Percentiles rank a stretch among this genome's conserved stretches.
These are phyloP conservation scores for Carassius gibelio DNA, from an alignment of 2,113 vertebrate species.

Conservation along the genomic window DNA sequence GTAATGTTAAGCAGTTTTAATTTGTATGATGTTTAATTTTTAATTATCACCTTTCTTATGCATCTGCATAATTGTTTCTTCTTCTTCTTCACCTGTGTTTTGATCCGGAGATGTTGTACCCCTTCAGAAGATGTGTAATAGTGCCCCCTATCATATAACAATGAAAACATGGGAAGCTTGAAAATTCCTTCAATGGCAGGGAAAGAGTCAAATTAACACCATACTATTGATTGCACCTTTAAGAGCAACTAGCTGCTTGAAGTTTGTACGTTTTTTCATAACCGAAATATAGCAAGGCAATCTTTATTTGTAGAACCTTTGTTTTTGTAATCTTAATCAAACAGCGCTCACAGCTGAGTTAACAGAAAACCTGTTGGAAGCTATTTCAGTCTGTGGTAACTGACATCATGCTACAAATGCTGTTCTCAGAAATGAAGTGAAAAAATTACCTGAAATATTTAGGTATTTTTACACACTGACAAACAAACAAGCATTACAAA, in stretches of 20 bases:
- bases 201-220: not conserved
- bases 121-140: no score
- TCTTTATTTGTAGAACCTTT: not conserved
- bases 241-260: not conserved
- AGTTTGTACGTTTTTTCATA: not conserved
- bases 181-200: not conserved
- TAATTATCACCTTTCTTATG: no score
- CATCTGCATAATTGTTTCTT: no score
- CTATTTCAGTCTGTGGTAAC: not conserved
- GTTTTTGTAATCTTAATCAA: not conserved
- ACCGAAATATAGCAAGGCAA: not conserved
- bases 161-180: no score
- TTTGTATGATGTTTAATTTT: no score
- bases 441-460: not conserved
- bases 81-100: no score
- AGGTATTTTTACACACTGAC: not conserved
- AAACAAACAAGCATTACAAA: conserved; percentile 10
- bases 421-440: not conserved
- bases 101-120: no score
- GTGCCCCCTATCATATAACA: no score
- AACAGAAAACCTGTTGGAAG: not conserved
- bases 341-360: not conserved
- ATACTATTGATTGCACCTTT: not conserved
- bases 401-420: not conserved
- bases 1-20: no score